phyloP scores from a whole-genome alignment of 1,140 invertebrate species.

The Cydia strobilella region DNA sequence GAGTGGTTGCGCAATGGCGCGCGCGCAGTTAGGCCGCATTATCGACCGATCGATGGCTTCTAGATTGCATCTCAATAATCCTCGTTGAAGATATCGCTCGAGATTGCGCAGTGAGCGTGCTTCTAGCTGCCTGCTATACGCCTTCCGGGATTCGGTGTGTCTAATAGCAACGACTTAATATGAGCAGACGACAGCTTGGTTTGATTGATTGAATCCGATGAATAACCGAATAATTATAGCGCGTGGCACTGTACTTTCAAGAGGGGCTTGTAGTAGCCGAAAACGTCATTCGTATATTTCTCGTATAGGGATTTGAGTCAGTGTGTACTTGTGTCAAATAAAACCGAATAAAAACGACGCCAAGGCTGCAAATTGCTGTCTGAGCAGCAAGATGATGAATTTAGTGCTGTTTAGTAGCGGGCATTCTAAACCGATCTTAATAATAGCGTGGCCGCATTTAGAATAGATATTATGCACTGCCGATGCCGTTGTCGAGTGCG shows the following conservation, averaged over 20 bases:
- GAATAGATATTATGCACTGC: conserved; percentile 63
- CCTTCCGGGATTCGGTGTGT: conserved; percentile 52
- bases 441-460: conserved; percentile 48
- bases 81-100: conserved; percentile 62
- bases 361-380: conserved; percentile 6
- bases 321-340: neutral
- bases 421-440: conserved; percentile 40
- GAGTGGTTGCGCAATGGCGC: conserved; percentile 64
- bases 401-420: neutral
- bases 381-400: neutral
- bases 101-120: conserved; percentile 61
- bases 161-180: conserved; percentile 42
- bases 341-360: neutral
- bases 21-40: conserved; percentile 66
- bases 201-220: neutral
- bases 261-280: too few relatives aligned
- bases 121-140: conserved; percentile 55
- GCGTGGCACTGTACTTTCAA: too few relatives aligned
- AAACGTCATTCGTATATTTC: neutral
- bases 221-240: too few relatives aligned
- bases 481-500: conserved; percentile 52
- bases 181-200: neutral
- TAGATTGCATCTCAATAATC: conserved; percentile 78
- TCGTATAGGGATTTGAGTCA: neutral
- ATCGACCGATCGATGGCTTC: conserved; percentile 70